Evolutionary conservation across 2,888 invertebrate species (phyloP), one percentile per base, ranked within the genome.

Genomic region (Abscondita cerata): DNA sequence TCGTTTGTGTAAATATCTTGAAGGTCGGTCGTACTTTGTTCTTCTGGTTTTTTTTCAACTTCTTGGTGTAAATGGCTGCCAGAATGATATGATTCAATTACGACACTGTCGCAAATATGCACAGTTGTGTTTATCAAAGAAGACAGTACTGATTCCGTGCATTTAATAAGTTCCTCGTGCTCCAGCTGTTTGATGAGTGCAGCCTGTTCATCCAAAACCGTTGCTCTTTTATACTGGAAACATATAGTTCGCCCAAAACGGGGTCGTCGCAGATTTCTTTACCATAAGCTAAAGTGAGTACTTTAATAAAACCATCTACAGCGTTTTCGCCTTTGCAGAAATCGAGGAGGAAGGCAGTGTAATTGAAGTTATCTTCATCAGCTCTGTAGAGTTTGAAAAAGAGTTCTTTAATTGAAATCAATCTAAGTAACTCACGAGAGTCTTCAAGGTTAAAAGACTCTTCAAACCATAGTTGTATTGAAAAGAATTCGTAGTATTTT

Each of bases 261-360:
- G 75, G 66, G 40, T 81, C 76, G 68, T 76, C 81, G 73, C 87
- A 87, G 3, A 83, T 80, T 55, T 78, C 78, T 70, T 82, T 83
- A 1, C 87, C 88, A 8, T 85, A 71, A 13, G 83, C 82, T 67
- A 89, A 78, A 15, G 84, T 82, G 15, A 89, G 69, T 1, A 87
- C 87, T 65, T 83, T 84, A 0, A 79, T 83, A 52, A 89, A 83
- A 0, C 88, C 89, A 68, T 81, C 76, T 3, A 82, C 76, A 0
- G 85, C 83, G 70, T 85, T 78, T 13, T 72, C 63, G 69, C 81
- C 84, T 78, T 88, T 89, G 72, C 88, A 89, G 69, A 89, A 86
- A 15, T 84, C 84, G 61, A 89, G 74, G 31, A 89, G 75, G 70
- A 89, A 80, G 3, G 85, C 86, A 0, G 87, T 83, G 73, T 89